These are phyloP conservation scores for Salmo trutta DNA, from an alignment of 2,797 vertebrate species.

Conservation along the genomic window DNA sequence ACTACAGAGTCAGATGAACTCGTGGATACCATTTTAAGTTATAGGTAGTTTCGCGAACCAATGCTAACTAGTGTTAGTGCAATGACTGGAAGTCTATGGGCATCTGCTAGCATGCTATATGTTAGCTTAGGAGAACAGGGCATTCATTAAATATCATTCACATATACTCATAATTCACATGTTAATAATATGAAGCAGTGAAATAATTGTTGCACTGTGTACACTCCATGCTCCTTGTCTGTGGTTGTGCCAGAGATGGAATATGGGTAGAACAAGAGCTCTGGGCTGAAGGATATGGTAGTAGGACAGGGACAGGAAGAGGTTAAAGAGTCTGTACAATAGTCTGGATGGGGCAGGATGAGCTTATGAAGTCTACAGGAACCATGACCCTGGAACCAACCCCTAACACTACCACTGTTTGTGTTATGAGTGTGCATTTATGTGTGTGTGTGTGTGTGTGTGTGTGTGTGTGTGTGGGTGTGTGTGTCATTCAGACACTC, in stretches of 20 bases:
- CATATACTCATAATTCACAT: not conserved
- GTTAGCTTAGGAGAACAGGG: not conserved
- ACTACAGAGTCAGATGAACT: too few relatives aligned
- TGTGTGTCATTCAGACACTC: slow-evolving; percentile 24
- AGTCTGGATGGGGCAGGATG: not conserved
- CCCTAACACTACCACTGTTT: not conserved
- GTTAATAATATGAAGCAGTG: not conserved
- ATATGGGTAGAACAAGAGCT: not conserved
- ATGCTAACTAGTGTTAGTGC: too few relatives aligned
- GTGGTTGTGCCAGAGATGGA: not conserved
- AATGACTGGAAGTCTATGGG: too few relatives aligned
- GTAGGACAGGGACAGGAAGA: not conserved
- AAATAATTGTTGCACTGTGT: not conserved
- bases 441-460: slow-evolving; percentile 16
- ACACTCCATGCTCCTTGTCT: not conserved
- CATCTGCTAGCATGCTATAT: not conserved
- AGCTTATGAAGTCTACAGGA: not conserved
- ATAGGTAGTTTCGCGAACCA: too few relatives aligned
- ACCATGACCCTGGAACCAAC: not conserved
- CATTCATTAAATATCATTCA: not conserved
- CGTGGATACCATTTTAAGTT: too few relatives aligned
- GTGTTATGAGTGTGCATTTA: not conserved
- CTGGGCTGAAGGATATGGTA: not conserved
- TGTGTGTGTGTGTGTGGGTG: slow-evolving; percentile 6
- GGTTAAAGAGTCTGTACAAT: not conserved